Percentiles rank a stretch among this genome's conserved stretches.
These are phyloP conservation scores for Anser cygnoides DNA, from an alignment of 2,113 vertebrate species.

Conservation along the genomic window DNA sequence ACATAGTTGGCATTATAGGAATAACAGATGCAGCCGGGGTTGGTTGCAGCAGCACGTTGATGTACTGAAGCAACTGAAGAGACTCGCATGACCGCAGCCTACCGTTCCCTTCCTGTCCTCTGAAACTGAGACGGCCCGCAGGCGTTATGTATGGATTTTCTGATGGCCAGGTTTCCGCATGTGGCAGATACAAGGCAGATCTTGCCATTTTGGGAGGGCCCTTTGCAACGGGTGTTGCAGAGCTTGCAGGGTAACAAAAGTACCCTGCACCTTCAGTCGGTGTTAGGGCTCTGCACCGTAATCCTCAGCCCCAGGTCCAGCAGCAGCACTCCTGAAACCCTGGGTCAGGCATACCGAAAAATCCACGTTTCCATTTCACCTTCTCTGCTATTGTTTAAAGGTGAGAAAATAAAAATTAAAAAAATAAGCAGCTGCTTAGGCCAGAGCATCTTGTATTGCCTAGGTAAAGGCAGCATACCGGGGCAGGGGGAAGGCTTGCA, in stretches of 20 bases:
- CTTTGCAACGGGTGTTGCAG: background rate
- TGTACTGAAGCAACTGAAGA: constrained; percentile 40
- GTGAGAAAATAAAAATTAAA: background rate
- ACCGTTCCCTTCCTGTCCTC: background rate
- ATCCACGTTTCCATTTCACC: background rate
- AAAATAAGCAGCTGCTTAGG: background rate
- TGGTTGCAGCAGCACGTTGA: background rate
- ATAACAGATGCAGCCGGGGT: background rate
- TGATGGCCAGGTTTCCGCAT: background rate
- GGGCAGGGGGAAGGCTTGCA: background rate
- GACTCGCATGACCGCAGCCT: background rate
- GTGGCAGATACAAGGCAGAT: background rate
- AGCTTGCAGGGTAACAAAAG: background rate
- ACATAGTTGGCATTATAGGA: constrained; percentile 23
- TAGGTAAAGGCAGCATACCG: background rate
- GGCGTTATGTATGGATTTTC: background rate
- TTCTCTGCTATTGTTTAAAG: background rate
- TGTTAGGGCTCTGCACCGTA: background rate
- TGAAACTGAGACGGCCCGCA: constrained; percentile 11
- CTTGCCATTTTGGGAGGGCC: background rate
- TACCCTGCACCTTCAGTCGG: background rate
- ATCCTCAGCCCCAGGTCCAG: background rate
- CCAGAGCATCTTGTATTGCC: background rate
- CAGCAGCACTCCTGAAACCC: background rate
- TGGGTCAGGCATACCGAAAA: background rate